Evolutionary conservation across 2,797 vertebrate genomes (phyloP).

Genomic region (Sebastes matsubarae): DNA sequence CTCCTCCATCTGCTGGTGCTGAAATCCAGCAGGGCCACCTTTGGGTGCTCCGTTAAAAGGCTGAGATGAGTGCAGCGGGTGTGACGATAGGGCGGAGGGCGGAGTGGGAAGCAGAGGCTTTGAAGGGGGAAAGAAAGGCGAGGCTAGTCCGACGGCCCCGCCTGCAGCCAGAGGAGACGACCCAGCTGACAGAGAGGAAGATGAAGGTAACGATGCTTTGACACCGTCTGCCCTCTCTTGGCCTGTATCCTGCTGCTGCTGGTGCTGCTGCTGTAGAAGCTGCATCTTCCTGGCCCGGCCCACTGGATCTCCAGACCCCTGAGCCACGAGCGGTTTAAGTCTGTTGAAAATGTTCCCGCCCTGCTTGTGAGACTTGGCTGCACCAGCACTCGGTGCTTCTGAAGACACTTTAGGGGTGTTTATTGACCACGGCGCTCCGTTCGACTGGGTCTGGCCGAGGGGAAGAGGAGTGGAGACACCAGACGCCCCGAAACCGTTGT

Average conservation of each 20-base stretch:
- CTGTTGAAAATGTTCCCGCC: slow-evolving; percentile 84
- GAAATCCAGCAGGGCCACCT: slow-evolving; percentile 70
- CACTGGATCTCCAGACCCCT: slow-evolving; percentile 82
- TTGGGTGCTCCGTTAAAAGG: slow-evolving; percentile 81
- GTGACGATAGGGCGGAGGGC: slow-evolving; percentile 72
- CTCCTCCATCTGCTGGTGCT: slow-evolving; percentile 74
- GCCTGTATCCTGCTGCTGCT: slow-evolving; percentile 80
- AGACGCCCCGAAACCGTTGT: slow-evolving; percentile 83
- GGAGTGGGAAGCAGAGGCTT: slow-evolving; percentile 77
- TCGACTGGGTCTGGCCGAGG: slow-evolving; percentile 79
- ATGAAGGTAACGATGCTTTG: slow-evolving; percentile 72
- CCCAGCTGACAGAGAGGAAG: slow-evolving; percentile 64
- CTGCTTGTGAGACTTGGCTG: slow-evolving; percentile 78
- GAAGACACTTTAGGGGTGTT: slow-evolving; percentile 77
- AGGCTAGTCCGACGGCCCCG: slow-evolving; percentile 69
- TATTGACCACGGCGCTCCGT: slow-evolving; percentile 82
- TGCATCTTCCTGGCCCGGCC: slow-evolving; percentile 85
- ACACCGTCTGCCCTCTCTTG: slow-evolving; percentile 75
- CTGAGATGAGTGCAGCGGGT: slow-evolving; percentile 77
- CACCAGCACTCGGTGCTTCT: slow-evolving; percentile 64
- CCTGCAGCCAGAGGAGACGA: slow-evolving; percentile 68
- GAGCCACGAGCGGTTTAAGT: slow-evolving; percentile 84
- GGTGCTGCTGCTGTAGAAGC: slow-evolving; percentile 83
- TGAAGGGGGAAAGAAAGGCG: slow-evolving; percentile 80
- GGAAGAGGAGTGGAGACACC: slow-evolving; percentile 73